These are phyloP conservation scores for Cryptotis parvus DNA, from an alignment of 2,113 vertebrate species.

Conservation along the genomic window DNA sequence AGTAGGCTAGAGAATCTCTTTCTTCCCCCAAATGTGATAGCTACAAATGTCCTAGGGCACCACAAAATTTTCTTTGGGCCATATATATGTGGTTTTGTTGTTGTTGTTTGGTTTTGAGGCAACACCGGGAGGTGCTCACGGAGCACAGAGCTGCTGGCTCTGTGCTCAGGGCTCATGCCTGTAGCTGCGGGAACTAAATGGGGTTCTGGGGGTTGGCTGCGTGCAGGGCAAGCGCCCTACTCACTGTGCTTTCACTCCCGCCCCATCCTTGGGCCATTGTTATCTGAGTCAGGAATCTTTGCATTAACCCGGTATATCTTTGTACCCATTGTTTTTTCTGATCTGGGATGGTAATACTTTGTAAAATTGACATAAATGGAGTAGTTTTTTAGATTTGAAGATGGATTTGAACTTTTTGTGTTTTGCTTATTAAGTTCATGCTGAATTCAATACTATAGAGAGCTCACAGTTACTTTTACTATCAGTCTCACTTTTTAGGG, in stretches of 20 bases:
- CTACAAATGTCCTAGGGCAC: background rate
- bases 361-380: slow-evolving; percentile 5
- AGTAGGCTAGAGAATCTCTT: background rate
- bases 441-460: background rate
- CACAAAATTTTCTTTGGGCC: background rate
- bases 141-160: too few species aligned
- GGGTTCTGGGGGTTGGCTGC: too few species aligned
- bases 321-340: slow-evolving; percentile 45
- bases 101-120: background rate
- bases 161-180: too few species aligned
- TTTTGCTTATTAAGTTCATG: background rate
- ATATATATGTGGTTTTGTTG: background rate
- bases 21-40: background rate
- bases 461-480: too few species aligned
- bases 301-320: slow-evolving; percentile 24
- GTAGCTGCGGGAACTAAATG: too few species aligned
- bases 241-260: too few species aligned
- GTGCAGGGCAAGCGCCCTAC: too few species aligned
- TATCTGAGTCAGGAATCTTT: background rate
- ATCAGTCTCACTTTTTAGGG: too few species aligned
- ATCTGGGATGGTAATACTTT: background rate
- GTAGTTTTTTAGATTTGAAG: slow-evolving; percentile 47
- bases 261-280: too few species aligned
- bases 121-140: too few species aligned
- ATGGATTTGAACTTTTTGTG: background rate